Conservation (phyloP, 2,797 vertebrate genomes). For the Remorina albescens region DNA sequence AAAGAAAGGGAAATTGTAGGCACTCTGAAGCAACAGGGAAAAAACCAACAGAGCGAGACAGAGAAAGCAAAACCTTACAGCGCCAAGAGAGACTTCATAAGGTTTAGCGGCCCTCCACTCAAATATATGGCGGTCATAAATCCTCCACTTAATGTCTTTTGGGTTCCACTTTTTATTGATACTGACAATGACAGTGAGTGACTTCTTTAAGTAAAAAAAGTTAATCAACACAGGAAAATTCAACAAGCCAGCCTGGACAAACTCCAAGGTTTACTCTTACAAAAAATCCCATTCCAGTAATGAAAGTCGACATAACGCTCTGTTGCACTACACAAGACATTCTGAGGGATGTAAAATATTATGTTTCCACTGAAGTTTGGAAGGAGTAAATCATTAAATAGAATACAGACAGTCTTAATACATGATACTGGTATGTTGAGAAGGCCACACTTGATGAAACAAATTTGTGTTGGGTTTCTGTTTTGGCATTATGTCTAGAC, state of each 20-base stretch:
- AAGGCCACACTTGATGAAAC: conserved; percentile 44
- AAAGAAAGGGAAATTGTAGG: conserved; percentile 81
- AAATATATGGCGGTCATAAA: conserved; percentile 84
- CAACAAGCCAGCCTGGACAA: conserved; percentile 56
- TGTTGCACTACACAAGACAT: conserved; percentile 49
- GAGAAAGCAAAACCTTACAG: conserved; percentile 79
- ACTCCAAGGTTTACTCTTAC: conserved; percentile 59
- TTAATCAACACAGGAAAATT: conserved; percentile 72
- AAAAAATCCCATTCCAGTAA: conserved; percentile 61
- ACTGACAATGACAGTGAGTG: conserved; percentile 79
- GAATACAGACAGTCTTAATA: conserved; percentile 36
- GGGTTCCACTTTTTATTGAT: conserved; percentile 80
- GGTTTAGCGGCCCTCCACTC: conserved; percentile 82
- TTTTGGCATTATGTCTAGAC: conserved; percentile 9
- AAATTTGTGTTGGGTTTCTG: conserved; percentile 41
- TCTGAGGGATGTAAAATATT: conserved; percentile 67
- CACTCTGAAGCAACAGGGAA: conserved; percentile 78
- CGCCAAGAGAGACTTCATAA: conserved; percentile 81
- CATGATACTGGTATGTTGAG: conserved; percentile 36
- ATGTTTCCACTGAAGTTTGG: conserved; percentile 67
- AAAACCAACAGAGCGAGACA: conserved; percentile 80
- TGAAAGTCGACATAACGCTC: conserved; percentile 67
- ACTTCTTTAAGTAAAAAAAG: conserved; percentile 65
- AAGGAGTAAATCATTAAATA: conserved; percentile 65
- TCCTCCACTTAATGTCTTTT: conserved; percentile 82